phyloP scores from a whole-genome alignment of 2,113 vertebrate genomes.

The Rafetus swinhoei region DNA sequence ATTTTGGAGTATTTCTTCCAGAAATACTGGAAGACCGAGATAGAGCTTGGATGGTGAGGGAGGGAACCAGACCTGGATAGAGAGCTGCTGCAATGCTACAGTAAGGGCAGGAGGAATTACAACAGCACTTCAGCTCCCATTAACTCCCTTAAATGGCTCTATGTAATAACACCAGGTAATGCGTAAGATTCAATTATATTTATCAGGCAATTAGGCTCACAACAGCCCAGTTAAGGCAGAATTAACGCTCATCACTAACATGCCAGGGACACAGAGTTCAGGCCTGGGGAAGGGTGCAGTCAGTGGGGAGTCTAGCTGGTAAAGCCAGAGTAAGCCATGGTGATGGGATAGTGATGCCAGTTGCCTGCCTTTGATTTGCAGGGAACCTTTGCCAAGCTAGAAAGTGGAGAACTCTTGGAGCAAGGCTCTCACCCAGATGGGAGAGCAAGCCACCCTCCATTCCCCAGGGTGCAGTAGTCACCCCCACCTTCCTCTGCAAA shows the following conservation, averaged over 20 bases:
- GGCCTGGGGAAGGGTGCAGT: accelerated
- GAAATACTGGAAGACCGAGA: no score
- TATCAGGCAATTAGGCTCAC: constrained; percentile 47
- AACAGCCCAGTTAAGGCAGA: background rate
- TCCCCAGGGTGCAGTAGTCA: background rate
- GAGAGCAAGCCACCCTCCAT: background rate
- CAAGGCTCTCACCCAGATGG: background rate
- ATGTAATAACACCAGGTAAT: background rate
- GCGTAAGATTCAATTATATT: constrained; percentile 39
- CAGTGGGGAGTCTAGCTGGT: accelerated
- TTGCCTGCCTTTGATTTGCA: background rate
- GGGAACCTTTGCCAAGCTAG: background rate
- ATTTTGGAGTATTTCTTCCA: no score
- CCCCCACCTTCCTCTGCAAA: background rate
- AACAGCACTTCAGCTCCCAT: background rate
- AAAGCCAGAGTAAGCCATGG: accelerated
- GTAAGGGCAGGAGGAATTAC: constrained; percentile 17
- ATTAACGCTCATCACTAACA: background rate
- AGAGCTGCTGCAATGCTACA: background rate
- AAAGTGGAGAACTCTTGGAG: background rate
- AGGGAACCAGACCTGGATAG: accelerated
- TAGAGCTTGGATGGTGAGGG: background rate
- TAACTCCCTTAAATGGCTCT: constrained; percentile 22
- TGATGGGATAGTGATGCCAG: background rate
- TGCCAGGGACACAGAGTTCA: background rate